Base-by-base conservation (phyloP, 2,888 invertebrate species). In the Opisthograptis luteolata region DNA sequence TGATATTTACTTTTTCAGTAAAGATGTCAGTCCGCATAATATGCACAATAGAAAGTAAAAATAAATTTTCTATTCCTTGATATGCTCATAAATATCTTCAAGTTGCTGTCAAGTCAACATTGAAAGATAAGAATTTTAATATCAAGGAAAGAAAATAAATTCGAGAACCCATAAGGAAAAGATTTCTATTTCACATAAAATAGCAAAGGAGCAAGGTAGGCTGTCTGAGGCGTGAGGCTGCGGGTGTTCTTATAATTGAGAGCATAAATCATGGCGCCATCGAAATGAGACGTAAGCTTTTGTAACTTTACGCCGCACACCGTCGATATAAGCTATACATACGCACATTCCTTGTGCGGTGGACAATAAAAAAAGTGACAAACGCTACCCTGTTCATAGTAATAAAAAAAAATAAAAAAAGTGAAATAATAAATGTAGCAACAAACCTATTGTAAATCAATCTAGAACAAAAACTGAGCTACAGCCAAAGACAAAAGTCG, bases 201-300 rank as follows among this genome's bases (percentile, higher is more conserved):
- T 28, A 41, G 10, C 36, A 17, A 17, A 39, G 19, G 12, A 35
- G 25, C 41, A 37, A 46, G 45, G 49, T 44, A 42, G 42, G 36
- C 35, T 35, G 34, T 24, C 32, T 25, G 45, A 51, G 55, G 46
- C 47, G 51, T 43, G 45, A 55, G 57, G 61, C 83, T 66, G 76
- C 77, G 66, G 80, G 84, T 66, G 70, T 66, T 66, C 66, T 55
- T 69, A 67, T 84, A 84, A 87, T 87, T 87, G 86, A 79, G 74
- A 62, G 68, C 76, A 84, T 87, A 87, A 87, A 87, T 87, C 87
- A 82, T 60, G 65, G 34, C 46, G 56, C 69, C 76, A 76, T 80
- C 76, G 79, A 79, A 85, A 84, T 81, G 75, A 83, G 81, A 81
- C 73, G 78, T 72, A 64, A 68, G 75, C 66, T 59, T 67, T 73